Conservation (phyloP, 2,113 vertebrate species). For the Nycticebus coucang region DNA sequence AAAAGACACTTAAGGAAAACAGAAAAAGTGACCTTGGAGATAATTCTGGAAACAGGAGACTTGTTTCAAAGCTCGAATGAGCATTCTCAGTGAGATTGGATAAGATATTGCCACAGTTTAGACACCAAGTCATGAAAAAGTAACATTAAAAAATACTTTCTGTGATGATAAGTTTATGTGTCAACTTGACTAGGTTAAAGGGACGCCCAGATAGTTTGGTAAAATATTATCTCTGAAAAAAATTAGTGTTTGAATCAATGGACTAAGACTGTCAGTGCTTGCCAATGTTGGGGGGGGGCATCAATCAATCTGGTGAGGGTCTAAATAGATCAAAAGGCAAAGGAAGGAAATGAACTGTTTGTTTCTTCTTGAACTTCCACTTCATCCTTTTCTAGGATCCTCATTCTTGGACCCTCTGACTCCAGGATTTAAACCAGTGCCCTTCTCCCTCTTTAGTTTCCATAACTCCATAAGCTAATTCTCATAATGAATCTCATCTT, state of each 20-base stretch:
- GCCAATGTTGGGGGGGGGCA: neutral
- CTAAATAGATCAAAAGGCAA: neutral
- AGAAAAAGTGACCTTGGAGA: neutral
- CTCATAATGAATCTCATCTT: neutral
- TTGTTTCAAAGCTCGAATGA: neutral
- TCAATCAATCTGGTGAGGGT: neutral
- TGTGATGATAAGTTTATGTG: neutral
- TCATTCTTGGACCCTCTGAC: neutral
- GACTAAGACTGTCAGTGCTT: neutral
- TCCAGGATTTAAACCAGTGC: neutral
- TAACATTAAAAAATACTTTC: neutral
- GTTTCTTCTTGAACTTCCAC: neutral
- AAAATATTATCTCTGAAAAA: neutral
- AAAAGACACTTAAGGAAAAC: neutral
- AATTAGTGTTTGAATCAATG: neutral
- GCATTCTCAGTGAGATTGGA: neutral
- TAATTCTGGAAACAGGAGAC: neutral
- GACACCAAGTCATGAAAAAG: neutral
- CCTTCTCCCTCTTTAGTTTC: neutral
- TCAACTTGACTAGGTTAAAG: neutral
- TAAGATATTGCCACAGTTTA: neutral
- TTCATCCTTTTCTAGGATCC: neutral
- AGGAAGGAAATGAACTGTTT: neutral
- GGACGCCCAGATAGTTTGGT: neutral
- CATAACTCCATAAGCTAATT: neutral